Evolutionary conservation across 2,113 vertebrate species (phyloP), one percentile per base, ranked within the genome.

Genomic region (Erpornis zantholeuca): DNA sequence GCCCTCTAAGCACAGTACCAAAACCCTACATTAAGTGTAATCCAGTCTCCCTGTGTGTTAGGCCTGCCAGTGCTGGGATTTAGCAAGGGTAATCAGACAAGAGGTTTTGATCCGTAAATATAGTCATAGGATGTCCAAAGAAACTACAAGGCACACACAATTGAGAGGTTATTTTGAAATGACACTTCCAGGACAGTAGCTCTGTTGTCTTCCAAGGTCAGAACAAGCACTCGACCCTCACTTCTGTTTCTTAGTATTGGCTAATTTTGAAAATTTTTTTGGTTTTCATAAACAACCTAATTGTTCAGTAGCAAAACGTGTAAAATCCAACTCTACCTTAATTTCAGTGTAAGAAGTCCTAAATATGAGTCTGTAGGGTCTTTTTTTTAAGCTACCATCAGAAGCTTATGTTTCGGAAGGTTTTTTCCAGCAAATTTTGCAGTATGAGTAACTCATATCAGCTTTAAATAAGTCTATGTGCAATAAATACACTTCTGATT

Each of bases 81-180:
- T 15, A 44, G 5, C 18, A 49, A 56, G 11, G 61, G 10, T 31
- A 50, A 53, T 44, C 77, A 82, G 33, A 28, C 12, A 45, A 53
- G 23, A 36, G 6, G 24, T 61, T 70, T 77, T 70, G 53, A 78
- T 22, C 54, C 54, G 53, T 21, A 69, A 86, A 70, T 42, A 31
- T 1, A 52, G 44, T 17, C 15, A 76, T 42, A 76, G 4, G 3
- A 6, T 6, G 3, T 24, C 8, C 10, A 50, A 10, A 8, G 33
- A 82, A 66, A 53, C 13, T 36, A 8, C 7, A 36, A 25, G 3
- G 15, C 38, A 21, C 4, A 1, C 4, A 0, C 6, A 64, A 18
- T 2, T 69, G 23, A 65, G 38, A 80, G 4, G 29, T 35, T 66
- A 22, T 81, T 85, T 76, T 60, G 56, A 71, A 71, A 57, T 35